Percentiles rank a stretch among this genome's conserved stretches.
Evolutionary conservation across 2,888 invertebrate genomes (phyloP).

Genomic region (Thera britannica): DNA sequence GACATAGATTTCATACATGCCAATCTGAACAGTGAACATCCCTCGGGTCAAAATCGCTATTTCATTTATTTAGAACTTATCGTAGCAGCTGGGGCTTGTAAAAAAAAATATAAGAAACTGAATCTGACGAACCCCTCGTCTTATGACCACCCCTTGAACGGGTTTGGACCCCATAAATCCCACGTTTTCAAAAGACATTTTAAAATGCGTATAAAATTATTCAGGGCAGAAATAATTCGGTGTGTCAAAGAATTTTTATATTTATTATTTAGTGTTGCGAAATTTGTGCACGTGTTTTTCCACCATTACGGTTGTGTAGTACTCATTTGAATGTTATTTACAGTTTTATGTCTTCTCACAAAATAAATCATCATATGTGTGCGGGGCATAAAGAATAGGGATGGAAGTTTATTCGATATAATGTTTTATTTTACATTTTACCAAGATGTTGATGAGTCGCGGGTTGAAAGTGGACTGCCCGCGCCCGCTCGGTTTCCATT

Average conservation of each 20-base stretch:
- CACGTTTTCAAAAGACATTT: conserved; percentile 82
- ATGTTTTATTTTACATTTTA: too few species aligned
- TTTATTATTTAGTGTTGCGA: conserved; percentile 67
- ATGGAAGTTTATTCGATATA: too few species aligned
- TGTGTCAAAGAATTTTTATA: conserved; percentile 69
- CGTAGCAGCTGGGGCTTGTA: conserved; percentile 82
- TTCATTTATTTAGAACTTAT: conserved; percentile 80
- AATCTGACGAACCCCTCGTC: conserved; percentile 64
- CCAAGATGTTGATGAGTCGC: too few species aligned
- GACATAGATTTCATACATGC: conserved; percentile 41
- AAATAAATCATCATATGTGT: neutral
- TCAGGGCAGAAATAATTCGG: conserved; percentile 81
- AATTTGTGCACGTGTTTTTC: conserved; percentile 70
- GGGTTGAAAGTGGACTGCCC: too few species aligned
- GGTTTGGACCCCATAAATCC: conserved; percentile 81
- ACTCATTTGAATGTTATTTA: conserved; percentile 35
- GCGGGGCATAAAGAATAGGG: too few species aligned
- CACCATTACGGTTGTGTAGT: conserved; percentile 40
- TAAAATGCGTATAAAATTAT: conserved; percentile 84
- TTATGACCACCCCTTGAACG: conserved; percentile 78
- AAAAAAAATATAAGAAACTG: conserved; percentile 82
- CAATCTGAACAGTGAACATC: conserved; percentile 72
- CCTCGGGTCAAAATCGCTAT: conserved; percentile 83
- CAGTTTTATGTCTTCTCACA: conserved; percentile 24
- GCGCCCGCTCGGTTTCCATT: too few species aligned